phyloP scores from a whole-genome alignment of 1,140 invertebrate genomes.

The Trichoplusia ni region DNA sequence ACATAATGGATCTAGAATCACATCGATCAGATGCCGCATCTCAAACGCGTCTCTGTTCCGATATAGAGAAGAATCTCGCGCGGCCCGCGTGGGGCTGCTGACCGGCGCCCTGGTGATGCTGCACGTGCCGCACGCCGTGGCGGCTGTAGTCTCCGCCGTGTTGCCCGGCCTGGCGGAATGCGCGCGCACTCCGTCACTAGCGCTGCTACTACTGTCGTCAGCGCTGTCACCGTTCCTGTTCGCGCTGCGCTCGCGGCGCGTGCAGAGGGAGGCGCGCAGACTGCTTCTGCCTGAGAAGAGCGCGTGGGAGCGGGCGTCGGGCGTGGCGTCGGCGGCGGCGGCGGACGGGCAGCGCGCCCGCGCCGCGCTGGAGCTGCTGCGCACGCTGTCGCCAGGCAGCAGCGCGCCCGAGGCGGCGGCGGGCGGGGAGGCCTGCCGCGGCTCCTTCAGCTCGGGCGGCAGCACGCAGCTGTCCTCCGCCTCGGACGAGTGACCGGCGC shows the following conservation, averaged over 20 bases:
- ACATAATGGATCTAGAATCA: constrained; percentile 83
- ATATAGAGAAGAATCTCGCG: constrained; percentile 90
- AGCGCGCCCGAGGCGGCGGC: constrained; percentile 82
- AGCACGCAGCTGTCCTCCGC: constrained; percentile 75
- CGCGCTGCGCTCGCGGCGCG: constrained; percentile 88
- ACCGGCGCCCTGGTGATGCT: constrained; percentile 86
- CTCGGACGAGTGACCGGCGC: constrained; percentile 73
- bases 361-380: constrained; percentile 69
- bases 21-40: constrained; percentile 87
- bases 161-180: constrained; percentile 63
- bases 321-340: constrained; percentile 57
- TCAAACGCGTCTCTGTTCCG: constrained; percentile 92
- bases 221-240: constrained; percentile 90
- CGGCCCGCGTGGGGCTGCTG: constrained; percentile 85
- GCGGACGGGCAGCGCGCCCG: constrained; percentile 70
- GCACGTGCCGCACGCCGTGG: constrained; percentile 86
- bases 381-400: constrained; percentile 75
- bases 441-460: constrained; percentile 75
- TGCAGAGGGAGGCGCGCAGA: constrained; percentile 86
- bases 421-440: constrained; percentile 59
- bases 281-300: constrained; percentile 69
- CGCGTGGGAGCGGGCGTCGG: constrained; percentile 62
- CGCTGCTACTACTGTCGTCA: constrained; percentile 86
- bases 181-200: constrained; percentile 81
- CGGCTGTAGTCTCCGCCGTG: constrained; percentile 84